A percentile compares a stretch with the other conserved stretches of the same genome.
These are phyloP conservation scores for Yponomeuta malinellus DNA, from an alignment of 2,888 invertebrate species.

Conservation along the genomic window DNA sequence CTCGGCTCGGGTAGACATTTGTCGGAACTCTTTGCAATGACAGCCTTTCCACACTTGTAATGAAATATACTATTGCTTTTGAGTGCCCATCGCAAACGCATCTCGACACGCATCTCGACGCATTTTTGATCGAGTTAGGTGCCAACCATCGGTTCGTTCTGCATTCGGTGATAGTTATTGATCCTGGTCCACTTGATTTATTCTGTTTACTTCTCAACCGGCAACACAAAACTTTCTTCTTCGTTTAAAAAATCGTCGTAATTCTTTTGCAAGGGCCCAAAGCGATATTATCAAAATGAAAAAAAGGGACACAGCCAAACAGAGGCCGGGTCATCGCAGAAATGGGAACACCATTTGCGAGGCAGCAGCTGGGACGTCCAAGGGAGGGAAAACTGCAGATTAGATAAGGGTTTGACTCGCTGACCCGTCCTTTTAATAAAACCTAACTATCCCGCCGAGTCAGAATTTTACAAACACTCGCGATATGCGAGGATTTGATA, in stretches of 20 bases:
- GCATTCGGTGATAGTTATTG: too few relatives aligned
- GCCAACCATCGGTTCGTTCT: too few relatives aligned
- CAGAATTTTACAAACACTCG: neutral
- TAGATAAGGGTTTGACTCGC: constrained; percentile 34
- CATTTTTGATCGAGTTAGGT: too few relatives aligned
- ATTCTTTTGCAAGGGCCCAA: neutral
- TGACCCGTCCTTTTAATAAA: constrained; percentile 34
- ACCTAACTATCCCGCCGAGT: neutral
- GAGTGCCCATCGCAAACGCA: too few relatives aligned
- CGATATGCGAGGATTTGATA: neutral
- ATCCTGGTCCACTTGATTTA: too few relatives aligned
- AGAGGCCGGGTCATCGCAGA: constrained; percentile 13
- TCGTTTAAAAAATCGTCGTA: constrained; percentile 17
- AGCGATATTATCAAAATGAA: constrained; percentile 11
- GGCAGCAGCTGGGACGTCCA: constrained; percentile 18
- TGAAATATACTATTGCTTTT: too few relatives aligned
- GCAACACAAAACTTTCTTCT: neutral
- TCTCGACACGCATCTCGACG: too few relatives aligned
- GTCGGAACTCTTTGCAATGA: too few relatives aligned
- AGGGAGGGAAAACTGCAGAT: constrained; percentile 26
- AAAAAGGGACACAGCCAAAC: constrained; percentile 4
- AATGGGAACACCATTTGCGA: constrained; percentile 17
- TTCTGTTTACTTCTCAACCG: too few relatives aligned
- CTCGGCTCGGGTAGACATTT: too few relatives aligned
- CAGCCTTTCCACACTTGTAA: too few relatives aligned